Evolutionary conservation across 2,888 invertebrate genomes (phyloP).

Genomic region (Polydrusus pterygomalis): DNA sequence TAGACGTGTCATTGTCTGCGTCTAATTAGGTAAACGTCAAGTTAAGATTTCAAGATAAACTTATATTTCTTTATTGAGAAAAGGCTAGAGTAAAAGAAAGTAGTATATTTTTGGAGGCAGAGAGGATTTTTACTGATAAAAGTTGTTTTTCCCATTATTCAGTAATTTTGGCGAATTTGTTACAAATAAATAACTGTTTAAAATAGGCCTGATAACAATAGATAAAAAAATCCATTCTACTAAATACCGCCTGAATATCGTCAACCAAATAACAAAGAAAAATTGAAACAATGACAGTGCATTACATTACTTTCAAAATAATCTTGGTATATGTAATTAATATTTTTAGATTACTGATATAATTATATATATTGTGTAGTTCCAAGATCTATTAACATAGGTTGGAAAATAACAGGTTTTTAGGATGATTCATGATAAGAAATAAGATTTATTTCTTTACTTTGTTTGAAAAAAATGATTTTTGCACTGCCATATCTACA

Average conservation of each 20-base stretch:
- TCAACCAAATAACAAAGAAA: background rate
- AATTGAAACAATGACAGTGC: conserved; percentile 2
- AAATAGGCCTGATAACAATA: too few relatives aligned
- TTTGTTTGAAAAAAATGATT: too few relatives aligned
- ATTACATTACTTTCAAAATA: background rate
- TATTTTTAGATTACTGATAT: conserved; percentile 8
- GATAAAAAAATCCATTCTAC: background rate
- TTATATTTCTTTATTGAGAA: too few relatives aligned
- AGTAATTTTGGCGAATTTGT: background rate
- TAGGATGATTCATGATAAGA: conserved; percentile 9
- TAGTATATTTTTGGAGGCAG: too few relatives aligned
- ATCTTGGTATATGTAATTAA: conserved; percentile 10
- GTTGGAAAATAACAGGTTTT: conserved; percentile 6
- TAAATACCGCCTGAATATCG: background rate
- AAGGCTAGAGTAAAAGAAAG: too few relatives aligned
- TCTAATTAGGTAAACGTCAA: too few relatives aligned
- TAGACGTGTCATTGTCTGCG: conserved; percentile 1
- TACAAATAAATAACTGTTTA: background rate
- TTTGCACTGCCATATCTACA: too few relatives aligned
- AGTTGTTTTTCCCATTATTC: background rate
- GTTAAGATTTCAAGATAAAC: too few relatives aligned
- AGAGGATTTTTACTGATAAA: too few relatives aligned
- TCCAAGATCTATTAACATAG: conserved; percentile 3
- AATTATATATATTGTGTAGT: background rate
- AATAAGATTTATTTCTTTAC: background rate